phyloP scores from a whole-genome alignment of 92 coral and sea anemone species.

The Palythoa caribaeorum region DNA sequence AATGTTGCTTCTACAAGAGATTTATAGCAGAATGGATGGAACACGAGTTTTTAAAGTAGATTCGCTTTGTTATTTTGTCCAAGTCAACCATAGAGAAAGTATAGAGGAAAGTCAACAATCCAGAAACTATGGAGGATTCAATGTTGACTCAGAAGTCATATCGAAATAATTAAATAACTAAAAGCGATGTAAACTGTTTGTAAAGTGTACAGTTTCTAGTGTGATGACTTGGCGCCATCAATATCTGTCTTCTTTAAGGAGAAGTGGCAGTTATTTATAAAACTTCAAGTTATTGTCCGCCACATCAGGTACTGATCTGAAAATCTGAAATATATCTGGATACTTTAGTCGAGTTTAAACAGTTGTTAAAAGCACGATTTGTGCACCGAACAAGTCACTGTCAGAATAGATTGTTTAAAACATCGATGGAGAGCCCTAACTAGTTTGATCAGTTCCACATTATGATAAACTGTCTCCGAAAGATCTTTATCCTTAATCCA shows the following conservation, averaged over 20 bases:
- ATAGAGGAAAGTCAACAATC: background rate
- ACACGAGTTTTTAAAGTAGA: background rate
- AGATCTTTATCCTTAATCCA: no score
- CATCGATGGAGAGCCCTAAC: no score
- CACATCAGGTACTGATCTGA: constrained; percentile 2
- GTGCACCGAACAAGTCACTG: background rate
- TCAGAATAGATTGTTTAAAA: background rate
- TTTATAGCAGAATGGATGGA: no score
- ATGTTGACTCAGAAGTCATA: constrained; percentile 20
- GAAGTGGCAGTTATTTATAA: constrained; percentile 1
- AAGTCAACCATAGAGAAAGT: no score
- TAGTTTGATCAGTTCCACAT: no score
- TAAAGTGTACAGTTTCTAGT: constrained; percentile 20
- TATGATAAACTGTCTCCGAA: no score
- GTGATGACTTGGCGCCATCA: constrained; percentile 10
- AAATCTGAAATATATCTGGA: background rate
- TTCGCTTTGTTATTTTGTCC: constrained; percentile 8
- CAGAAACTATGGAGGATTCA: constrained; percentile 19
- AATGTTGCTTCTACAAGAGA: background rate
- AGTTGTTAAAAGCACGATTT: background rate
- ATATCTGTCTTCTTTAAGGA: background rate
- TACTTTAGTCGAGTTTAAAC: background rate
- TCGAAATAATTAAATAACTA: constrained; percentile 17
- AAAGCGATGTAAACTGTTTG: constrained; percentile 15
- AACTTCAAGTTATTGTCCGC: background rate